Percentiles rank a stretch among this genome's conserved stretches.
Evolutionary conservation across 1,140 invertebrate genomes (phyloP).

Genomic region (Lordiphosa stackelbergi): DNA sequence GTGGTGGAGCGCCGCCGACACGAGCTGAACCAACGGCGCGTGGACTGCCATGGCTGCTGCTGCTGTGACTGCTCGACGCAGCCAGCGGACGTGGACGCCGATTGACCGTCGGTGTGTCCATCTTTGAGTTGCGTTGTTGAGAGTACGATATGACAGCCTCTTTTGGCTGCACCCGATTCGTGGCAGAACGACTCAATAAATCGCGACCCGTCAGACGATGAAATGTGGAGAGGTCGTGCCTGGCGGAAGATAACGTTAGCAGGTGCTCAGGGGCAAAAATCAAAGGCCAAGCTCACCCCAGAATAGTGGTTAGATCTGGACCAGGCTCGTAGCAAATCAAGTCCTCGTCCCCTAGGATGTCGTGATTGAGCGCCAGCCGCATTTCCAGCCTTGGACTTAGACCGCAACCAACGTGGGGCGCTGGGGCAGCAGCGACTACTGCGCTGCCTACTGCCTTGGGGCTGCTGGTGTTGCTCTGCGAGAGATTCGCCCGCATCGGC

Average conservation of each 20-base stretch:
- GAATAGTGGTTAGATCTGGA: slow-evolving; percentile 77
- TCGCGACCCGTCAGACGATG: slow-evolving; percentile 77
- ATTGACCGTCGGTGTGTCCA: slow-evolving; percentile 77
- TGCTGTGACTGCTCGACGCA: slow-evolving; percentile 39
- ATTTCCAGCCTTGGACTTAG: slow-evolving; percentile 81
- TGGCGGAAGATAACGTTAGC: slow-evolving; percentile 17
- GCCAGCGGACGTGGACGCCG: slow-evolving; percentile 65
- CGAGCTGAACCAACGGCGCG: slow-evolving; percentile 63
- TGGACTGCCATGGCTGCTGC: slow-evolving; percentile 61
- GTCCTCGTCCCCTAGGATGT: slow-evolving; percentile 77
- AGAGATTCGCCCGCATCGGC: slow-evolving; percentile 63
- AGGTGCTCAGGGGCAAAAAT: too few species aligned
- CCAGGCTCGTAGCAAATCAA: slow-evolving; percentile 77
- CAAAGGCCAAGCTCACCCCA: slow-evolving; percentile 52
- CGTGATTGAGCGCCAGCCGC: slow-evolving; percentile 79
- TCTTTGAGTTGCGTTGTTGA: slow-evolving; percentile 78
- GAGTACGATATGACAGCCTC: slow-evolving; percentile 77
- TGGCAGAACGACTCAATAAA: slow-evolving; percentile 77
- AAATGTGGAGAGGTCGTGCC: slow-evolving; percentile 78
- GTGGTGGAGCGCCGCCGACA: slow-evolving; percentile 51
- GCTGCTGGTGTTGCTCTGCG: neutral
- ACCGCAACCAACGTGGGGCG: slow-evolving; percentile 69
- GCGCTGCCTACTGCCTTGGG: slow-evolving; percentile 59
- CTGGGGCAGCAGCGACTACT: slow-evolving; percentile 78
- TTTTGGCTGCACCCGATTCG: slow-evolving; percentile 76